Conservation (phyloP, 2,888 invertebrate species). For the Eupeodes latifasciatus region DNA sequence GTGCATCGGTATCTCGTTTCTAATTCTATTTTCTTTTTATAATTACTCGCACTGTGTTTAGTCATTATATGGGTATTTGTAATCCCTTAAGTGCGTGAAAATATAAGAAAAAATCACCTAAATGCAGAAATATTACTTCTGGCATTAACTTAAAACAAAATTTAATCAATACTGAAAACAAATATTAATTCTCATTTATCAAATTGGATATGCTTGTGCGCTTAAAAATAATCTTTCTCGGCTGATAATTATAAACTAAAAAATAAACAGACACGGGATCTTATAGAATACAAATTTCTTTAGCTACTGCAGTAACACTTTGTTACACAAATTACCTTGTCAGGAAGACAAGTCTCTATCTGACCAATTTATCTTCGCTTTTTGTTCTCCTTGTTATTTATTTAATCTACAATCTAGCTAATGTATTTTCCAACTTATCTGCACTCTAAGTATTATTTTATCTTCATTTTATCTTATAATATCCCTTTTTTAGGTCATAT, state of each 20-base stretch:
- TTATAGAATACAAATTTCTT: neutral
- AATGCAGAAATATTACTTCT: no score
- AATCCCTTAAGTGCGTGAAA: no score
- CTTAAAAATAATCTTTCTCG: neutral
- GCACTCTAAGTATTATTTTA: conserved; percentile 7
- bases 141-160: no score
- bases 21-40: no score
- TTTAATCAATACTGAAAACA: no score
- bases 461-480: conserved; percentile 15
- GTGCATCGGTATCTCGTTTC: no score
- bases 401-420: neutral
- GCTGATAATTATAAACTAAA: neutral
- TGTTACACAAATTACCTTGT: conserved; percentile 13
- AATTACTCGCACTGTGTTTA: no score
- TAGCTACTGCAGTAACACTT: neutral
- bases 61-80: no score
- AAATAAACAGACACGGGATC: neutral
- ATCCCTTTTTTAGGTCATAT: conserved; percentile 35
- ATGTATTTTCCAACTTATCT: conserved; percentile 17
- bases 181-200: neutral
- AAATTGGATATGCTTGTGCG: neutral
- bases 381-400: neutral
- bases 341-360: conserved; percentile 1
- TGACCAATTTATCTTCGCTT: neutral
- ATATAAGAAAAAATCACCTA: no score